Evolutionary conservation across 2,113 vertebrate genomes (phyloP).

Genomic region (Vulpes vulpes): DNA sequence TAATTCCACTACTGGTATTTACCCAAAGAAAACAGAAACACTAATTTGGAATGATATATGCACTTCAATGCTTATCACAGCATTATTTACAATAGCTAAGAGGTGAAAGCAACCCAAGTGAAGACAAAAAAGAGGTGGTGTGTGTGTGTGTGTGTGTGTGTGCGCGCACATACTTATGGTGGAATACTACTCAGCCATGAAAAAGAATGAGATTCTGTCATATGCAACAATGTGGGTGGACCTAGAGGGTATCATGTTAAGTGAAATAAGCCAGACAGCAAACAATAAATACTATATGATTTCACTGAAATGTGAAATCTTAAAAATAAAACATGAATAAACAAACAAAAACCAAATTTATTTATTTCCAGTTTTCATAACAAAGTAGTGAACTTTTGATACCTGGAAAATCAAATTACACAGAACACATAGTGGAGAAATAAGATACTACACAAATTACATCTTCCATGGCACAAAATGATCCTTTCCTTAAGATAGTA

Average conservation of each 20-base stretch:
- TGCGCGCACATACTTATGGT: background rate
- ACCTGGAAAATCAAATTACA: slow-evolving; percentile 52
- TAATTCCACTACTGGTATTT: background rate
- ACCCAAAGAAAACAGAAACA: background rate
- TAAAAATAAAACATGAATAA: background rate
- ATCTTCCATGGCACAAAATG: background rate
- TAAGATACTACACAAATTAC: background rate
- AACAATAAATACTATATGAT: background rate
- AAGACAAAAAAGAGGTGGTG: background rate
- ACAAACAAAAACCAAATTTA: background rate
- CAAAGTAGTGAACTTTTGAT: background rate
- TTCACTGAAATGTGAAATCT: background rate
- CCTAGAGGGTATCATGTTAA: background rate
- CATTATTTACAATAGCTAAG: background rate
- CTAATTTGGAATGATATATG: background rate
- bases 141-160: too few species aligned
- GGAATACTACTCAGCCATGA: background rate
- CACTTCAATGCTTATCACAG: background rate
- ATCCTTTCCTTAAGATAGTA: background rate
- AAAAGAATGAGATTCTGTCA: background rate
- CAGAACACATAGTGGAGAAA: background rate
- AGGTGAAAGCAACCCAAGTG: background rate
- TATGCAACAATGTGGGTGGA: background rate
- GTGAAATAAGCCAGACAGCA: background rate
- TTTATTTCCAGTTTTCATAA: slow-evolving; percentile 51